phyloP scores from a whole-genome alignment of 2,797 vertebrate species.

The Naso thynnoides region DNA sequence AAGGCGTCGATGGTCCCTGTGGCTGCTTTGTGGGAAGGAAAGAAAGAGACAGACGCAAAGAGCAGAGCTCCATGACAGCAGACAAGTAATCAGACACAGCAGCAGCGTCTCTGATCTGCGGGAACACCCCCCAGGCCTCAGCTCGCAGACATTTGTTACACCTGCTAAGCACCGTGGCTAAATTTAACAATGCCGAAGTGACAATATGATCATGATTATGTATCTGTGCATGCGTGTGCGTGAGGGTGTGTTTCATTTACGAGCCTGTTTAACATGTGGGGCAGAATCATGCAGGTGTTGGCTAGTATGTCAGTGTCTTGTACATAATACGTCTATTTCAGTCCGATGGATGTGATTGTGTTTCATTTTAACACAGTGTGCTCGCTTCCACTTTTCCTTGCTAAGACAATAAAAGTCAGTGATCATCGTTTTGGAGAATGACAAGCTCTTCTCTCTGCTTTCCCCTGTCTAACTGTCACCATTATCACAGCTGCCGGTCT shows the following conservation, averaged over 20 bases:
- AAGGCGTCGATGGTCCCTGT: slow-evolving; percentile 61
- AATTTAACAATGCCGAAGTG: slow-evolving; percentile 78
- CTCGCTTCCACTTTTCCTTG: slow-evolving; percentile 29
- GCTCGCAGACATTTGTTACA: slow-evolving; percentile 74
- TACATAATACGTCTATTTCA: slow-evolving; percentile 20
- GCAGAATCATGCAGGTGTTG: slow-evolving; percentile 57
- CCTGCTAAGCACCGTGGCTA: slow-evolving; percentile 78
- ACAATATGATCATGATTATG: slow-evolving; percentile 60
- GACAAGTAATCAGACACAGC: slow-evolving; percentile 79
- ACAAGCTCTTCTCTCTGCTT: slow-evolving; percentile 18
- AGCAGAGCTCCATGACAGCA: slow-evolving; percentile 78
- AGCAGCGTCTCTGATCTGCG: slow-evolving; percentile 72
- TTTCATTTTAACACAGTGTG: slow-evolving; percentile 18
- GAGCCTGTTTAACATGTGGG: slow-evolving; percentile 47
- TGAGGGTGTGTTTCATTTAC: slow-evolving; percentile 44
- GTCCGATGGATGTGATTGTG: slow-evolving; percentile 8
- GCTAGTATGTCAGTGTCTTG: slow-evolving; percentile 40
- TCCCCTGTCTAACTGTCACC: slow-evolving; percentile 12
- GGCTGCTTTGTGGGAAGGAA: slow-evolving; percentile 58
- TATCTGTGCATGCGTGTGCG: slow-evolving; percentile 56
- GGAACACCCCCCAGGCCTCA: slow-evolving; percentile 77
- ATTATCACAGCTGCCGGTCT: slow-evolving; percentile 46
- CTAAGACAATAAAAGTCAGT: slow-evolving; percentile 42
- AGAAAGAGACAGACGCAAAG: slow-evolving; percentile 58
- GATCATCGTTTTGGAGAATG: slow-evolving; percentile 45